Base-by-base conservation (phyloP, 2,797 vertebrate genomes). In the Microchirus variegatus region DNA sequence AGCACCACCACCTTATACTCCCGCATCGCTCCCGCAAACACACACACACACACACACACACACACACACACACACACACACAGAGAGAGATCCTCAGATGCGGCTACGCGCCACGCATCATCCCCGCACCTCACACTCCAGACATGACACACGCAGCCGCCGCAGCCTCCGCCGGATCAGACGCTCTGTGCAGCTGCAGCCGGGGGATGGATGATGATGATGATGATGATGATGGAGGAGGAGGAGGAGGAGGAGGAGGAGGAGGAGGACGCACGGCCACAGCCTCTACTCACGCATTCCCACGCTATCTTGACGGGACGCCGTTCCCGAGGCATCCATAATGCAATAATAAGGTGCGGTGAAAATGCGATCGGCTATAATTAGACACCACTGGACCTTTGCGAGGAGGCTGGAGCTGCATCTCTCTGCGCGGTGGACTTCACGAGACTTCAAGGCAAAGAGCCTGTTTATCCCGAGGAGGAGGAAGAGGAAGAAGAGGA, bases 1-100 rank as follows among this genome's bases (percentile, higher is more conserved):
- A 96, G 94, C 87, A 97, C 96, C 93, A 97, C 96, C 86, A 97
- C 96, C 91, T 97, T 96, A 89, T 97, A 97, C 91, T 97, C 96
- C 92, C 96, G 94, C 96, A 97, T 90, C 14, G 73, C 78, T 44
- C 31, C 31, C 31, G 31, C 65, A 82, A 64, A 70, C 2, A 47
- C 48, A 48, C 22, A 70, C n/a, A n/a, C n/a, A n/a, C n/a, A n/a
- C n/a, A n/a, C n/a, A n/a, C n/a, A n/a, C n/a, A n/a, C n/a, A n/a
- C n/a, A n/a, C n/a, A n/a, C n/a, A n/a, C n/a, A n/a, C n/a, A n/a
- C n/a, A n/a, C n/a, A n/a, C n/a, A n/a, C n/a, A n/a, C n/a, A n/a
- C n/a, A n/a, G n/a, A n/a, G n/a, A n/a, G n/a, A n/a, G n/a, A n/a
- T 58, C 16, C 53, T 50, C 43, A 55, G 59, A 60, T 13, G 73